Evolutionary conservation across 2,797 vertebrate genomes (phyloP).

Genomic region (Pangasius sanitwongsei): DNA sequence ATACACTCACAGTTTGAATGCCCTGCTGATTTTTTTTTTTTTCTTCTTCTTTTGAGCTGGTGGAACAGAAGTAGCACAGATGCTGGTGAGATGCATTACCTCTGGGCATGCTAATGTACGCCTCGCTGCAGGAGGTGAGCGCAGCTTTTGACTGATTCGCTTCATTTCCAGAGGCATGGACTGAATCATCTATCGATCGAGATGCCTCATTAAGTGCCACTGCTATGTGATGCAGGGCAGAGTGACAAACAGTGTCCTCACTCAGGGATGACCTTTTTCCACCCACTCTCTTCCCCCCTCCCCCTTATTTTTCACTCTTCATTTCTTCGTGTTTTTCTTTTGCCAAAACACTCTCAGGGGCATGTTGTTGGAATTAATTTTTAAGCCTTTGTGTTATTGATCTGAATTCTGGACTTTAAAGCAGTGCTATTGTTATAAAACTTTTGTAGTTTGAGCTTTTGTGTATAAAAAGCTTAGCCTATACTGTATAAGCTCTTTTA

Average conservation of each 20-base stretch:
- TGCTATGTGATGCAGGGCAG: constrained; percentile 63
- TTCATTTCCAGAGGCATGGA: constrained; percentile 73
- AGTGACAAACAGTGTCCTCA: constrained; percentile 67
- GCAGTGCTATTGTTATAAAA: background rate
- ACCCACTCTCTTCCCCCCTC: constrained; percentile 6
- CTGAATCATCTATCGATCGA: constrained; percentile 75
- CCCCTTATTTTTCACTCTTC: background rate
- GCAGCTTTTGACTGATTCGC: constrained; percentile 71
- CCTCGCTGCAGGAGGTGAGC: constrained; percentile 40
- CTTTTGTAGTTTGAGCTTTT: background rate
- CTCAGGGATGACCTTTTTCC: constrained; percentile 52
- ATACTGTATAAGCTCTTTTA: background rate
- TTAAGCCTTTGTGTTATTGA: background rate
- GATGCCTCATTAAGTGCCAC: constrained; percentile 75
- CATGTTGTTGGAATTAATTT: background rate
- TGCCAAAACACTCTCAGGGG: background rate
- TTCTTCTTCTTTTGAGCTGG: constrained; percentile 25
- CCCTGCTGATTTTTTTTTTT: constrained; percentile 29
- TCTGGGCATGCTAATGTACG: constrained; percentile 42
- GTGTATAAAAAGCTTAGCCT: too few species aligned
- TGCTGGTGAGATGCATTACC: constrained; percentile 51
- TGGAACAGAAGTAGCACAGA: constrained; percentile 36
- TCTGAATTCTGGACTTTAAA: background rate
- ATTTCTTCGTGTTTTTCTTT: background rate
- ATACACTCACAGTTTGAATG: constrained; percentile 37